A percentile compares a stretch with the other conserved stretches of the same genome.
phyloP scores from a whole-genome alignment of 2,113 vertebrate genomes.

The Urocynchramus pylzowi region DNA sequence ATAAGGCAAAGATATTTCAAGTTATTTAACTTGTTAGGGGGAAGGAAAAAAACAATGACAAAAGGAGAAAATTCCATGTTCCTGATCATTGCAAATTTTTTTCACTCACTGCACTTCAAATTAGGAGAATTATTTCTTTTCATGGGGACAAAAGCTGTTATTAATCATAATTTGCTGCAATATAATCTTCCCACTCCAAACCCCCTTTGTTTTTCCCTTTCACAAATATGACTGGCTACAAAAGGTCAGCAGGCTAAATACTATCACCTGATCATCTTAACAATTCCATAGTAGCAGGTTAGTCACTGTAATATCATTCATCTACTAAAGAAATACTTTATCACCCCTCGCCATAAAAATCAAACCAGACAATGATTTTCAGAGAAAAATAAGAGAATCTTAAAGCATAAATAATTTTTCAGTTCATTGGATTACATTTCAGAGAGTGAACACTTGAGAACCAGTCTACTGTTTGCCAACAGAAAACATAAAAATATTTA shows the following conservation, averaged over 20 bases:
- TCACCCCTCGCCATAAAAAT: neutral
- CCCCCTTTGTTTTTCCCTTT: neutral
- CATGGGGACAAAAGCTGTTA: neutral
- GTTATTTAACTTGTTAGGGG: neutral
- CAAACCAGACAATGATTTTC: neutral
- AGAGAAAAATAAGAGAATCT: neutral
- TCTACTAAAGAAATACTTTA: neutral
- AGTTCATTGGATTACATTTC: neutral
- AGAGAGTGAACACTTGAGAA: neutral
- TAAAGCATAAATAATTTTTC: neutral
- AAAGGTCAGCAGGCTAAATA: neutral
- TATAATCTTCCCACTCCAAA: neutral
- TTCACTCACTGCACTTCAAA: neutral
- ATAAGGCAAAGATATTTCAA: neutral
- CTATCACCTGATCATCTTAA: neutral
- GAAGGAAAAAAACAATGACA: neutral
- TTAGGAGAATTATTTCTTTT: neutral
- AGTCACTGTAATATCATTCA: neutral
- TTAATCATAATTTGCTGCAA: neutral
- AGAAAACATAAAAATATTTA: neutral
- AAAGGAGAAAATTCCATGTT: neutral
- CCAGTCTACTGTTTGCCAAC: neutral
- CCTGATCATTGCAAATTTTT: neutral
- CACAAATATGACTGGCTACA: neutral
- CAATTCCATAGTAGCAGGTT: neutral